Percentiles rank a stretch among this genome's conserved stretches.
Conservation (phyloP, 2,797 vertebrate species). For the Sciurus vulgaris region DNA sequence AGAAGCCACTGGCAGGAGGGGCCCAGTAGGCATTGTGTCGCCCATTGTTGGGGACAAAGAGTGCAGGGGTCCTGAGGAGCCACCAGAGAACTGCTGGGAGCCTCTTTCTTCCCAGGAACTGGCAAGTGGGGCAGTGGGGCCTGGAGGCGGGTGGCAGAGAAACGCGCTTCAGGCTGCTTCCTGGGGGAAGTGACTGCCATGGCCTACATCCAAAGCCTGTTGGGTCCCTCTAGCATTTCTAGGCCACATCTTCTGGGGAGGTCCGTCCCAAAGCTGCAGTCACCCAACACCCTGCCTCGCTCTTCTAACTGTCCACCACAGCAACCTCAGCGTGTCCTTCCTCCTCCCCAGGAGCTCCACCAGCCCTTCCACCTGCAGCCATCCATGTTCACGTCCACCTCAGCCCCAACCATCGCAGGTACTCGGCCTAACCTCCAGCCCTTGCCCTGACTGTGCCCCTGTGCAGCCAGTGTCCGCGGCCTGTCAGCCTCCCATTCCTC, state of each 20-base stretch:
- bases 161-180: conserved; percentile 56
- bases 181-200: accelerated
- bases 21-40: not conserved
- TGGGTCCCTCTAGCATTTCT: not conserved
- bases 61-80: not conserved
- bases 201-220: conserved; percentile 7
- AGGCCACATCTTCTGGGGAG: not conserved
- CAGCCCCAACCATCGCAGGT: not conserved
- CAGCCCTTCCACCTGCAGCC: not conserved
- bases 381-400: not conserved
- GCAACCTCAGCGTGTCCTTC: accelerated
- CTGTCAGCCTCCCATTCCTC: not conserved
- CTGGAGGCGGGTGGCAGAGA: conserved; percentile 70
- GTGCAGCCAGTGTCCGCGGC: not conserved
- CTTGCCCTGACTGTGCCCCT: not conserved
- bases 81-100: not conserved
- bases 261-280: not conserved
- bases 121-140: conserved; percentile 39
- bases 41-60: conserved; percentile 56
- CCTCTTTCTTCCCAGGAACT: conserved; percentile 46
- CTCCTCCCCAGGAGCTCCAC: no score
- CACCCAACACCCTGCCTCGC: not conserved
- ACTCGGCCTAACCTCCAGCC: not conserved
- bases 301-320: not conserved
- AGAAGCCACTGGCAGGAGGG: not conserved